Percentiles rank a stretch among this genome's conserved stretches.
Evolutionary conservation across 2,797 vertebrate genomes (phyloP).

Genomic region (Champsocephalus esox): DNA sequence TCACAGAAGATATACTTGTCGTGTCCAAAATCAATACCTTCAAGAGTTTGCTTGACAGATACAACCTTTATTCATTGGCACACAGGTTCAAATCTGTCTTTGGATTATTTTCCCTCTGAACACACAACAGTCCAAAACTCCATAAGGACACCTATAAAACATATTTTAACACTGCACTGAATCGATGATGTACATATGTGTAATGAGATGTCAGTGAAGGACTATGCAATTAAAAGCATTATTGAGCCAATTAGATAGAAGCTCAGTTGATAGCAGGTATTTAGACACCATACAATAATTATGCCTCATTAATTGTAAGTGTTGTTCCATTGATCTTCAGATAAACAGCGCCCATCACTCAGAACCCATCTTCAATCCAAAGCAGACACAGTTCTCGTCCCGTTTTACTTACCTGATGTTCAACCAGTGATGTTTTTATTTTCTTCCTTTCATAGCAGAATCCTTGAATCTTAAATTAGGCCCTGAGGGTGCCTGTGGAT

Average conservation of each 20-base stretch:
- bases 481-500: conserved; percentile 65
- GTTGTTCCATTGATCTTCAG: conserved; percentile 57
- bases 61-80: not conserved
- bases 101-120: not conserved
- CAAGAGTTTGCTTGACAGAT: too few relatives aligned
- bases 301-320: conserved; percentile 55
- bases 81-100: not conserved
- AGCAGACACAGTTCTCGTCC: conserved; percentile 36
- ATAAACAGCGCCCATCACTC: conserved; percentile 50
- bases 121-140: not conserved
- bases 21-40: not conserved
- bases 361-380: conserved; percentile 49
- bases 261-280: conserved; percentile 40
- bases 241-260: conserved; percentile 29
- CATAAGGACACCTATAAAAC: not conserved
- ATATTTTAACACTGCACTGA: not conserved
- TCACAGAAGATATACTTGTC: not conserved
- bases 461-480: conserved; percentile 74
- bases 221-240: conserved; percentile 33
- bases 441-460: conserved; percentile 61
- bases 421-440: conserved; percentile 65
- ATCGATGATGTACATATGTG: conserved; percentile 23
- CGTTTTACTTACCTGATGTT: conserved; percentile 54
- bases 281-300: conserved; percentile 46
- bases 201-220: conserved; percentile 20